A percentile compares a stretch with the other conserved stretches of the same genome.
Conservation (phyloP, 1,140 invertebrate species). For the Lanistes nyassanus region DNA sequence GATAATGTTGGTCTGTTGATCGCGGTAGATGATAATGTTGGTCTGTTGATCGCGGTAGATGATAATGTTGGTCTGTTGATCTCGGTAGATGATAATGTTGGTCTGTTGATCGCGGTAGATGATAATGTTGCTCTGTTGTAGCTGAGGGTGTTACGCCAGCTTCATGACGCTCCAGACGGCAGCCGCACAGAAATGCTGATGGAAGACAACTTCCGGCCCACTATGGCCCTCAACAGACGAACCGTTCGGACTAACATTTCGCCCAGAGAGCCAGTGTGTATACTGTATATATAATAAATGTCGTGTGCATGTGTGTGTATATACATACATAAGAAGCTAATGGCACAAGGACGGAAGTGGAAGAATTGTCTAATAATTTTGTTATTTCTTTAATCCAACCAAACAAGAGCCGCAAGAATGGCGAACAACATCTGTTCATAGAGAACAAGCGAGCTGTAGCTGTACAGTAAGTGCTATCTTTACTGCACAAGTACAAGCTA, state of each 20-base stretch:
- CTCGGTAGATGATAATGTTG: not conserved
- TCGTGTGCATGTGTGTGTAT: too few species aligned
- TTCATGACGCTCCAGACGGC: constrained; percentile 23
- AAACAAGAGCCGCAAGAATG: too few species aligned
- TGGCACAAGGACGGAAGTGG: too few species aligned
- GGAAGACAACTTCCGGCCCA: constrained; percentile 38
- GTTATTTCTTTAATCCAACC: too few species aligned
- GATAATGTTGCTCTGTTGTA: constrained; percentile 20
- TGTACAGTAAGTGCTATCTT: too few species aligned
- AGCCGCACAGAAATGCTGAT: constrained; percentile 12
- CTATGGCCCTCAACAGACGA: constrained; percentile 32
- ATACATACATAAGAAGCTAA: too few species aligned
- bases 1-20: not conserved
- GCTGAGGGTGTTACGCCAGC: constrained; percentile 26
- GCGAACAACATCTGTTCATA: too few species aligned
- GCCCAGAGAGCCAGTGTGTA: constrained; percentile 28
- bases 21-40: not conserved
- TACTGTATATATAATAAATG: not conserved
- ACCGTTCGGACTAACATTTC: constrained; percentile 38
- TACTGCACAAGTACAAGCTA: too few species aligned
- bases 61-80: too few species aligned
- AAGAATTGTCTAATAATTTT: too few species aligned
- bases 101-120: not conserved
- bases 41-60: too few species aligned
- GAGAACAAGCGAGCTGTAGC: too few species aligned